Conservation (phyloP, 2,113 vertebrate genomes). For the Oenanthe melanoleuca region DNA sequence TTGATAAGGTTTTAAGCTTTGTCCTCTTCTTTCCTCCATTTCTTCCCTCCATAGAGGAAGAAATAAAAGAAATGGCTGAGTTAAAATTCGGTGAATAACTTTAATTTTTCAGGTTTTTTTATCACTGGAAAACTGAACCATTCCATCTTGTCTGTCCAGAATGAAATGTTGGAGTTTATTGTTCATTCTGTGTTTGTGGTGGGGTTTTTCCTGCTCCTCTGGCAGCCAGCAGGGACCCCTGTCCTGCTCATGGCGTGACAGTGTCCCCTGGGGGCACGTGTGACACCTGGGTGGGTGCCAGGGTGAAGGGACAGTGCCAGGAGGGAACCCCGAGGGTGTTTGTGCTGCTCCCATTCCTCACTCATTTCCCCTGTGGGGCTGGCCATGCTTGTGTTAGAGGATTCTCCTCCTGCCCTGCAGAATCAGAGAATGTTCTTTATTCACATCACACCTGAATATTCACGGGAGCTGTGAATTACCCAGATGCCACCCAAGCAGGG, state of each 20-base stretch:
- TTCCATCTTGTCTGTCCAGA: not conserved
- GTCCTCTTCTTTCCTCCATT: not conserved
- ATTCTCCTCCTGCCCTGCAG: not conserved
- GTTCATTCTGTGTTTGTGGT: not conserved
- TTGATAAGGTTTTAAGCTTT: not conserved
- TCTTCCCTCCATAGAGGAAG: not conserved
- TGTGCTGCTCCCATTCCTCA: not conserved
- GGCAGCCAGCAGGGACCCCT: not conserved
- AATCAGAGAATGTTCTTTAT: not conserved
- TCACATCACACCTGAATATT: not conserved
- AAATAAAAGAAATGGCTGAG: not conserved
- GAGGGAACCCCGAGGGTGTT: not conserved
- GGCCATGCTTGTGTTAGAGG: fast-evolving
- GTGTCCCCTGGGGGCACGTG: fast-evolving
- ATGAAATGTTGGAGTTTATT: not conserved
- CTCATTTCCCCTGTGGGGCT: not conserved
- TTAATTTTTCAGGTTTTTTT: not conserved
- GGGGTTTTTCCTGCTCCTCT: not conserved
- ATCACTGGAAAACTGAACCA: not conserved
- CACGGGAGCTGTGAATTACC: not conserved
- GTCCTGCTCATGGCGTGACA: not conserved
- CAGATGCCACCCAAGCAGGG: fast-evolving
- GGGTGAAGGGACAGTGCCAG: not conserved
- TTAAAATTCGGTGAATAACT: not conserved
- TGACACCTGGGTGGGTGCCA: not conserved